phyloP scores from a whole-genome alignment of 2,797 vertebrate species.

The Neostethus bicornis region DNA sequence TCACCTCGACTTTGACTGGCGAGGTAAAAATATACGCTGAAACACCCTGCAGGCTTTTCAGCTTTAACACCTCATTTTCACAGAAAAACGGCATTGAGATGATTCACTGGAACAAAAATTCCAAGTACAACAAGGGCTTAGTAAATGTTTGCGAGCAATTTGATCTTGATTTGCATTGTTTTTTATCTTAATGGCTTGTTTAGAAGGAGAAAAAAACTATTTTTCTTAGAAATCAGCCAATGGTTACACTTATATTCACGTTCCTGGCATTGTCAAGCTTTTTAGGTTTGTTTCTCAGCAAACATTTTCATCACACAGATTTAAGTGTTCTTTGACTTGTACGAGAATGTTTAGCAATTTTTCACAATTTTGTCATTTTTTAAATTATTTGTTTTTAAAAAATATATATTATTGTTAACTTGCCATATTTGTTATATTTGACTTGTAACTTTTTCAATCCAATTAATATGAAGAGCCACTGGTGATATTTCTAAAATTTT shows the following conservation, averaged over 20 bases:
- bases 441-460: too few relatives aligned
- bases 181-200: background rate
- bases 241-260: background rate
- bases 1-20: background rate
- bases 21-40: background rate
- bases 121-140: background rate
- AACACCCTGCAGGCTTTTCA: background rate
- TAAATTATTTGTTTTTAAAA: too few relatives aligned
- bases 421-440: too few relatives aligned
- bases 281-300: constrained; percentile 3
- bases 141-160: background rate
- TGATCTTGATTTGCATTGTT: background rate
- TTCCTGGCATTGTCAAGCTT: background rate
- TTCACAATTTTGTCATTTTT: too few relatives aligned
- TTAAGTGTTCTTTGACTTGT: background rate
- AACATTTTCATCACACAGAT: background rate
- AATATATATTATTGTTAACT: too few relatives aligned
- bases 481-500: too few relatives aligned
- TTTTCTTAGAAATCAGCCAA: background rate
- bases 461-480: too few relatives aligned
- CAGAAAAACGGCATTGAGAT: background rate
- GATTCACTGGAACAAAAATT: background rate
- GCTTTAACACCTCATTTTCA: too few relatives aligned
- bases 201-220: background rate
- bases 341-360: background rate